Evolutionary conservation across 2,888 invertebrate genomes (phyloP), one percentile per base, ranked within the genome.

Genomic region (Ommatoiulus sabulosus): DNA sequence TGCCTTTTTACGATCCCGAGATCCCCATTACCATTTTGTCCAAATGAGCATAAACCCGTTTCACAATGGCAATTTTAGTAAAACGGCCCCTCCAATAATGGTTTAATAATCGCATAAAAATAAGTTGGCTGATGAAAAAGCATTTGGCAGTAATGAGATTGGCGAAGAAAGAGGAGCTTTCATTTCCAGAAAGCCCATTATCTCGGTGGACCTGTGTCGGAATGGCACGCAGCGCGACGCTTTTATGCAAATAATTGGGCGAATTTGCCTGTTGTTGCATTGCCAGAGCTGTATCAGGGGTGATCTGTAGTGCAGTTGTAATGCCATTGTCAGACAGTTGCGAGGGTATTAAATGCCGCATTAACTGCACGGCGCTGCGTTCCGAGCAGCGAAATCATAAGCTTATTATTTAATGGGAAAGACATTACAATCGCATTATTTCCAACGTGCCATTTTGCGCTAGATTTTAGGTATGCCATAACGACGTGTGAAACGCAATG

Each of bases 41-140:
- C 63, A 63, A 63, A 63, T 63, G 63, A 63, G 63, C 63, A 63
- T n/a, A n/a, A 63, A 63, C n/a, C 63, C 63, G n/a, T n/a, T 63
- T 63, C n/a, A 20, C 63, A 63, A 20, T 20, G 63, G 63, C 63
- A 63, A 63, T 63, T 63, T 20, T 20, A 63, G 63, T 63, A 63
- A 63, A 63, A 63, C 63, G 63, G 63, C 63, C 63, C 63, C 63
- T 63, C 63, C 63, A 63, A 63, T 63, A 63, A 63, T 63, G 63
- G 63, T 63, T 63, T 63, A 63, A 63, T 63, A 63, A 63, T 63
- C 63, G 63, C 63, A 63, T 63, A 63, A 63, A 63, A 63, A 63
- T 63, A 63, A 63, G 63, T 63, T 63, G 63, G 63, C 63, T 63
- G 63, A 63, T 63, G 63, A 63, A 63, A 63, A 63, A 63, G 63